Evolutionary conservation across 2,888 invertebrate species (phyloP), one percentile per base, ranked within the genome.

Genomic region (Autographa gamma): DNA sequence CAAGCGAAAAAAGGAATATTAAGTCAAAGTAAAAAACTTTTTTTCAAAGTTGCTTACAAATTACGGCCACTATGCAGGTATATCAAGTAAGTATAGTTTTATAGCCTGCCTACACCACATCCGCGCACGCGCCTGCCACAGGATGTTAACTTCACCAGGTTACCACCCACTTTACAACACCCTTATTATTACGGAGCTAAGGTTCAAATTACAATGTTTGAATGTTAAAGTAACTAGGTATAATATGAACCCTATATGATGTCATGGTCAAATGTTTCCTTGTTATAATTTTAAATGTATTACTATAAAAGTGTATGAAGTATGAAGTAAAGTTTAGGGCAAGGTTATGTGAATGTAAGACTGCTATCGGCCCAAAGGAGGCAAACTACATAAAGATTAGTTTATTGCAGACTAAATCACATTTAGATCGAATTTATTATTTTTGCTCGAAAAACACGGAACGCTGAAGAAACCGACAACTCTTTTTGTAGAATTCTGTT

Each of bases 41-140:
- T 48, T 48, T n/a, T 48, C n/a, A 7, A n/a, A 86, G 88, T 85
- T 80, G 88, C 85, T 88, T 82, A 83, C 83, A 84, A 69, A 76
- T 60, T 56, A 25, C 73, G 67, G 63, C 77, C 63, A 11, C 64
- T 66, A 67, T 63, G 38, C 11, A 38, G 11, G 66, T 80, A 80
- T 63, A 48, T 48, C 48, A n/a, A 64, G 60, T 31, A 76, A 59
- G 60, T 86, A 85, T 82, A 82, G 84, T 83, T 88, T 88, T 88
- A 85, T 85, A 87, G 77, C 69, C 80, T 81, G 77, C 85, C 81
- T 83, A 84, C 84, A 86, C 93, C 93, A 90, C 94, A 94, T 94
- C 94, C 94, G 93, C 87, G 89, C 91, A 87, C 86, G 89, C 88
- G 88, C 85, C 77, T 60, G 83, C 90, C 89, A 88, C 94, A 93